These are phyloP conservation scores for Noctilio leporinus DNA, from an alignment of 2,113 vertebrate genomes.

Conservation along the genomic window DNA sequence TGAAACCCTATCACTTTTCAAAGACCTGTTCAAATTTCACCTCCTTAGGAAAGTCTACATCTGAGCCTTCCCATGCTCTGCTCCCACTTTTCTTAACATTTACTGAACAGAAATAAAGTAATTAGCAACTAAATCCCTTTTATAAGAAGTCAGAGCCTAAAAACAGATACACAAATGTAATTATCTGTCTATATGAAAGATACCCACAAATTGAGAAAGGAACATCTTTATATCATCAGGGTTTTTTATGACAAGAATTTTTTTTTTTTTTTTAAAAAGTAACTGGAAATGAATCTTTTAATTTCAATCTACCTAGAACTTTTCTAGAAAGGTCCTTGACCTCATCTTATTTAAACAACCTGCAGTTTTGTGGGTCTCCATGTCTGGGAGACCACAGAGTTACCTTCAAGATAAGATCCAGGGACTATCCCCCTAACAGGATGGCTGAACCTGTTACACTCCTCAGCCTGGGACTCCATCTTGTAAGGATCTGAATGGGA, in stretches of 20 bases:
- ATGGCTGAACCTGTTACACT: neutral
- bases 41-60: neutral
- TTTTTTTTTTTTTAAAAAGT: neutral
- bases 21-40: neutral
- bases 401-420: neutral
- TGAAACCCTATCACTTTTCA: neutral
- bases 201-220: neutral
- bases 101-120: neutral
- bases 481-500: neutral
- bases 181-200: neutral
- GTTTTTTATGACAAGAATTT: neutral
- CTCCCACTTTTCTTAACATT: neutral
- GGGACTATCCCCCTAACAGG: neutral
- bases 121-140: neutral
- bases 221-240: neutral
- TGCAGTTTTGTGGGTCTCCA: no score
- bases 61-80: neutral
- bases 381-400: neutral
- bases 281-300: neutral
- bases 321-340: neutral
- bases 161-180: neutral
- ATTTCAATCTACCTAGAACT: neutral
- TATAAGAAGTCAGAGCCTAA: neutral
- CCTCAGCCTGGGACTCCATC: neutral
- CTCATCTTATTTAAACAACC: neutral